Base-by-base conservation (phyloP, 1,140 invertebrate species). In the Lethocerus indicus region DNA sequence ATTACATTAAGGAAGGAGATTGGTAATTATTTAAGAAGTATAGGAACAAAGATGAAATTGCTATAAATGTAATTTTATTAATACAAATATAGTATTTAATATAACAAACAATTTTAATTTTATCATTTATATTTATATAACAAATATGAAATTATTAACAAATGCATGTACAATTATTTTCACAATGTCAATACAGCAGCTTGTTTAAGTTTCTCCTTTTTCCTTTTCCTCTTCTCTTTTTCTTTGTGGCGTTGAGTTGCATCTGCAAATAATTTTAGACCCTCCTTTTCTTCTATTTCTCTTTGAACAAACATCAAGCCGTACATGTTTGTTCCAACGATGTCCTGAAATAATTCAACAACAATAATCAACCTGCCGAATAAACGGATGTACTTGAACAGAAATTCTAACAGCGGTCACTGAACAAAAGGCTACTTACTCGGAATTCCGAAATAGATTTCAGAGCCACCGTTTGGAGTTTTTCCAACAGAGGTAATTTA, bases 311-410 rank as follows among this genome's bases (percentile, higher is more conserved):
- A 80, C 47, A 78, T 70, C 55, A 96, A 67, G 0, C 81, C 88
- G 62, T 88, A 81, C 41, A 86, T 64, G 69, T 97, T 98, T 61
- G 81, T 87, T 3, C 89, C 91, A 47, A 91, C 68, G 43, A 75
- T 74, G 67, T 96, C 85, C 76, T 92, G 62, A 53, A 66, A 71
- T 63, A 53, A 56, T 53, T 16, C 25, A 7, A 48, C 16, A 7
- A 6, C 26, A 25, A 24, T 20, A 42, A 5, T 4, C 4, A 9
- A 9, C 29, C 29, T 32, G 9, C 7, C n/a, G 29, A 9, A 32
- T 32, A n/a, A 32, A 32, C 29, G n/a, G 29, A 9, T 9, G n/a
- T 32, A 9, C n/a, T 32, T 9, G 29, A 32, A 32, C 29, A 59
- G 1, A 66, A 55, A 39, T 58, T 45, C 4, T 24, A 39, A 49